A percentile compares a stretch with the other conserved stretches of the same genome.
Conservation (phyloP, 2,888 invertebrate genomes). For the Ceriagrion tenellum region DNA sequence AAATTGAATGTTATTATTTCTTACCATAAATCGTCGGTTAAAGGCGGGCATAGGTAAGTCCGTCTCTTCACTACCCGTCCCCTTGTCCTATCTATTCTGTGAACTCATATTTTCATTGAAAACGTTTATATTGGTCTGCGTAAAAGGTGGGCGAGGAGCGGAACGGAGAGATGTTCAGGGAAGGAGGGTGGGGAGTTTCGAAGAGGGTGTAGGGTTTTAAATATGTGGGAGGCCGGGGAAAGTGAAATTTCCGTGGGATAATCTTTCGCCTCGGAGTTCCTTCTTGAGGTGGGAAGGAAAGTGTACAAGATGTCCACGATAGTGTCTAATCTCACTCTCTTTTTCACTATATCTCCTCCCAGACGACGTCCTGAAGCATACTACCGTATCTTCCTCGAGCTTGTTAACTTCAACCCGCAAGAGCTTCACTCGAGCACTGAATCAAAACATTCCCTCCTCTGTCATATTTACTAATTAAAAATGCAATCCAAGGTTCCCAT, state of each 20-base stretch:
- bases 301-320: background rate
- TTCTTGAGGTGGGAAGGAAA: background rate
- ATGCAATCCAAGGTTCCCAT: too few species aligned
- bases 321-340: background rate
- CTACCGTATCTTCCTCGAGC: too few species aligned
- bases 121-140: background rate
- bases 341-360: background rate
- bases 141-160: background rate
- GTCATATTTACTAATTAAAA: too few species aligned
- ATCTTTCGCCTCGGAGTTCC: background rate
- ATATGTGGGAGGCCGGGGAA: slow-evolving; percentile 6
- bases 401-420: too few species aligned
- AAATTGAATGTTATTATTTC: too few species aligned
- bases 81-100: background rate
- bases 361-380: background rate
- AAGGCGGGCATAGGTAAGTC: too few species aligned
- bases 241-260: slow-evolving; percentile 43
- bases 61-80: background rate
- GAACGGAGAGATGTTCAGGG: background rate
- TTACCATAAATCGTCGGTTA: too few species aligned
- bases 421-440: too few species aligned
- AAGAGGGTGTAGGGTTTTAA: background rate
- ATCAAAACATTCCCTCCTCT: too few species aligned
- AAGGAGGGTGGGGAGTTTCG: background rate
- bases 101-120: background rate